Evolutionary conservation across 2,797 vertebrate species (phyloP), one percentile per base, ranked within the genome.

Genomic region (Sylvia borin): DNA sequence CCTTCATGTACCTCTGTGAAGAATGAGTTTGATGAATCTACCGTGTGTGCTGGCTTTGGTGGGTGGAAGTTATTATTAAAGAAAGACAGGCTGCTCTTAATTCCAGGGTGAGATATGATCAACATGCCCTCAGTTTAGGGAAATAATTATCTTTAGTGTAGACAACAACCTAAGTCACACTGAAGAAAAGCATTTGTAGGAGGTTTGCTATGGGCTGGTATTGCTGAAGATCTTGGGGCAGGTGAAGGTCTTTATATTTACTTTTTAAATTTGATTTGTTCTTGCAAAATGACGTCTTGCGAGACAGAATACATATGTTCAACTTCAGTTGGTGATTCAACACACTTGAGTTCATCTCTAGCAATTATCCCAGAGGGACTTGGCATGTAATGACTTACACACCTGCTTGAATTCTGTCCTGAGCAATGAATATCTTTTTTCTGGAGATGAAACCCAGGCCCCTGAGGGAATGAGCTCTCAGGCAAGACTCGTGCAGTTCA

Each of bases 21-120:
- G 64, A 70, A 40, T 61, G 29, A 61, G n/a, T 95, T 93, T 96
- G 94, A 91, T 96, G 76, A 83, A 87, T 95, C 66, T 96, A 57
- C 87, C 43, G 0, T 36, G 71, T 68, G 24, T 51, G 67, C 72
- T 95, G 54, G 58, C 91, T 91, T 74, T 82, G 64, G 90, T 67
- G 90, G 81, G 64, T 91, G 85, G 90, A 96, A 97, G 89, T 94
- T 94, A 75, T 81, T 96, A 79, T 73, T 5, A 24, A 88, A 94
- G 92, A 80, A 86, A 93, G 78, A 51, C 40, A 87, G 62, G 51
- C 81, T 87, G 89, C 79, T 92, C 34, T 87, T 92, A 68, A 93
- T 74, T 97, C 90, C 54, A 16, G 74, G 13, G 29, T 91, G 45
- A 45, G 51, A 10, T 40, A 58, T 94, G 74, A 94, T 94, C 93